A percentile compares a stretch with the other conserved stretches of the same genome.
phyloP scores from a whole-genome alignment of 2,797 vertebrate species.

The Vultur gryphus region DNA sequence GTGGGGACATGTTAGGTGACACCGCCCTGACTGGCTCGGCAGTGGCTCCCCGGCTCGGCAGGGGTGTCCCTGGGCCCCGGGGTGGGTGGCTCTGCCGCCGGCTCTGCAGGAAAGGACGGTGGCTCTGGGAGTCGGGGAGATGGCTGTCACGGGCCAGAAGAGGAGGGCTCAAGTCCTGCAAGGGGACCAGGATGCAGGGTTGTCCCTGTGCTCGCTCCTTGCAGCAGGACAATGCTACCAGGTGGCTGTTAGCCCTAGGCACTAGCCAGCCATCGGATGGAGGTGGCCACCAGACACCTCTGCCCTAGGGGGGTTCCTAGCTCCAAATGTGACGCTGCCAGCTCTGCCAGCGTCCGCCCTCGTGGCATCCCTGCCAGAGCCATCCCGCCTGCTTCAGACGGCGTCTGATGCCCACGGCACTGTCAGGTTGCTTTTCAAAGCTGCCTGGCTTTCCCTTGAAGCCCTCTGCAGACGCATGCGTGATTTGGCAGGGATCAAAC shows the following conservation, averaged over 20 bases:
- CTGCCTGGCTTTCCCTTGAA: neutral
- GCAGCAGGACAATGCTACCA: neutral
- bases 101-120: neutral
- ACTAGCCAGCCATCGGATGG: neutral
- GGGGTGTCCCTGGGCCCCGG: neutral
- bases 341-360: neutral
- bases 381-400: neutral
- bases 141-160: neutral
- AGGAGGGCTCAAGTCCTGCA: neutral
- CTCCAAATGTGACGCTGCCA: neutral
- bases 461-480: fast-evolving
- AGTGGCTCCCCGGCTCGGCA: neutral
- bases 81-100: neutral
- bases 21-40: neutral
- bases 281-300: neutral
- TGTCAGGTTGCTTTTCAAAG: neutral
- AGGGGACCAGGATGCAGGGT: fast-evolving
- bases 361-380: neutral
- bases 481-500: fast-evolving
- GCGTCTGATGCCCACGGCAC: fast-evolving
- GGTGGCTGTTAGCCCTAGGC: neutral
- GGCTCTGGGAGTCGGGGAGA: neutral
- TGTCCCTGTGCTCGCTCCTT: fast-evolving
- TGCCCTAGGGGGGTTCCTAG: neutral
- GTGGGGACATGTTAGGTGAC: neutral